These are phyloP conservation scores for Clinocottus analis DNA, from an alignment of 2,113 vertebrate species.

Conservation along the genomic window DNA sequence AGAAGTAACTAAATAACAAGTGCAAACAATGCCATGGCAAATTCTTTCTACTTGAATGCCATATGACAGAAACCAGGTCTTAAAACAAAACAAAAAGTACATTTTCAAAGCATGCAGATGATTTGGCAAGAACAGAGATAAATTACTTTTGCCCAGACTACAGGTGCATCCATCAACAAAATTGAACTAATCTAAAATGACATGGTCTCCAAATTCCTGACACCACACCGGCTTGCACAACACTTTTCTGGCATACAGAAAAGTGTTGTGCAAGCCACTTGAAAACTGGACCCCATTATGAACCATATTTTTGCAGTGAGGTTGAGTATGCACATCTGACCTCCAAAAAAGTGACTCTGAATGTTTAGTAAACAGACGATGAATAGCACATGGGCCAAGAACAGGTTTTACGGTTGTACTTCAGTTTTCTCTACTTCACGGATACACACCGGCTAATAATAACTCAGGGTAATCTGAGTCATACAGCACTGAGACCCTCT, in stretches of 20 bases:
- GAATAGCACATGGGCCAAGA: background rate
- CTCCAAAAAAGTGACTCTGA: background rate
- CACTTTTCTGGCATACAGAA: no score
- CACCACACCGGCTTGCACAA: no score
- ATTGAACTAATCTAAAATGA: background rate
- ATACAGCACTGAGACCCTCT: background rate
- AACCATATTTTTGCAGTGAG: background rate
- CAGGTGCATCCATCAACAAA: background rate
- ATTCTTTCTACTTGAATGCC: background rate
- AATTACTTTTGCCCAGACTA: background rate
- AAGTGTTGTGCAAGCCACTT: background rate
- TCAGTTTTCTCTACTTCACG: background rate
- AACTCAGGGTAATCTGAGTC: constrained; percentile 19
- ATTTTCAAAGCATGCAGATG: background rate
- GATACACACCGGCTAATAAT: constrained; percentile 9
- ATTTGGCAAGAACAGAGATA: background rate
- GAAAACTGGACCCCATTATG: background rate
- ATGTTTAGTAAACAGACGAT: background rate
- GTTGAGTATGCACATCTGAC: background rate
- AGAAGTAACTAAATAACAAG: constrained; percentile 1
- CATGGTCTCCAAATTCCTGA: background rate
- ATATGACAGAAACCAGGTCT: background rate
- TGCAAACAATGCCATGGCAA: background rate
- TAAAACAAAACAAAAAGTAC: background rate
- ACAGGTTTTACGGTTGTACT: background rate